Percentiles rank a stretch among this genome's conserved stretches.
phyloP scores from a whole-genome alignment of 2,888 invertebrate species.

The Leptopilina myrica region DNA sequence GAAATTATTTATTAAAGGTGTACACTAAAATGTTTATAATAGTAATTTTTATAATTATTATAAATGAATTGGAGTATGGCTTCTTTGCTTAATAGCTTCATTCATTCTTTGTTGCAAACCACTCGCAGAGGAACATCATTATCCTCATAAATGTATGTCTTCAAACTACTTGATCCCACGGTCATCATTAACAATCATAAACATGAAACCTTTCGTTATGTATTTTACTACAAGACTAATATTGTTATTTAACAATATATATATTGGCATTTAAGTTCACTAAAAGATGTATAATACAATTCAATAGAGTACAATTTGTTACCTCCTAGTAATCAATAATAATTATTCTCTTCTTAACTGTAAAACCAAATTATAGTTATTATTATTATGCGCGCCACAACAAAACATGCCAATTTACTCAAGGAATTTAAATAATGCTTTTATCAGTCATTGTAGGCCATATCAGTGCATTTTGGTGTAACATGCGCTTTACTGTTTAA shows the following conservation, averaged over 20 bases:
- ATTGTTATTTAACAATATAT: constrained; percentile 19
- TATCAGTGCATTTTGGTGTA: neutral
- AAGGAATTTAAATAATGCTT: neutral
- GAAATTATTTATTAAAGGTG: too few relatives aligned
- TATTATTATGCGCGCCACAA: neutral
- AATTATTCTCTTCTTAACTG: neutral
- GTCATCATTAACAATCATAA: constrained; percentile 7
- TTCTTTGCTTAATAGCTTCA: constrained; percentile 29
- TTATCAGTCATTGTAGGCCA: neutral
- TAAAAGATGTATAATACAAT: constrained; percentile 12
- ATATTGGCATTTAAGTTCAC: constrained; percentile 9
- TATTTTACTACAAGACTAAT: constrained; percentile 23
- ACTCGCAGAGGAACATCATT: constrained; percentile 26
- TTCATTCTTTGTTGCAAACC: constrained; percentile 20
- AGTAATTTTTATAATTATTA: constrained; percentile 19
- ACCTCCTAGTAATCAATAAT: neutral
- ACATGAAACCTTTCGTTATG: constrained; percentile 13
- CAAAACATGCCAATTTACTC: neutral
- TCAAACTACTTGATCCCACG: constrained; percentile 29
- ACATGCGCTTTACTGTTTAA: too few relatives aligned
- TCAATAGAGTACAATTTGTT: neutral
- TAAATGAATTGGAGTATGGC: constrained; percentile 33
- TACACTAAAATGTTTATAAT: too few relatives aligned
- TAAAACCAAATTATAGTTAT: constrained; percentile 8
- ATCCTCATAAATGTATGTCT: constrained; percentile 29